Evolutionary conservation across 1,140 invertebrate species (phyloP).

Genomic region (Drusus annulatus): DNA sequence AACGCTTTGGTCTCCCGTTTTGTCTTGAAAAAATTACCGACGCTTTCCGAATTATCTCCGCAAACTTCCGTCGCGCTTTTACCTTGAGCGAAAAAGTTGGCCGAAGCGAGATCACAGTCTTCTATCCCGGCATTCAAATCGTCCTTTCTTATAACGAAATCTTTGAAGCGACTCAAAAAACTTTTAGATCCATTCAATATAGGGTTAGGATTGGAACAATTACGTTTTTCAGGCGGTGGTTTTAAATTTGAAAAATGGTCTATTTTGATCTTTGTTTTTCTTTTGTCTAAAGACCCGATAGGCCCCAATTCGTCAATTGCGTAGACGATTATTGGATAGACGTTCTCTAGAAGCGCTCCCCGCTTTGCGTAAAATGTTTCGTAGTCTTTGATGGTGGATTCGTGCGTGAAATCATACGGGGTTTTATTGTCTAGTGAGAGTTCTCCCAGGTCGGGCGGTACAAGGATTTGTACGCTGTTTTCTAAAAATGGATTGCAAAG

Average conservation of each 20-base stretch:
- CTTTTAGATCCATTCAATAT: background rate
- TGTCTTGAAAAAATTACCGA: constrained; percentile 11
- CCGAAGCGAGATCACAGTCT: constrained; percentile 16
- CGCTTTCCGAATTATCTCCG: constrained; percentile 7
- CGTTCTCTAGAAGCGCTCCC: constrained; percentile 63
- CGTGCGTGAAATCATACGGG: constrained; percentile 61
- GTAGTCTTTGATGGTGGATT: constrained; percentile 63
- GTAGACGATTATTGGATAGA: constrained; percentile 66
- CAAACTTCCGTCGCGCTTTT: background rate
- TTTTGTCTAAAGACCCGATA: background rate
- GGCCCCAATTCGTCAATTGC: constrained; percentile 63
- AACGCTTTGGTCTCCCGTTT: background rate
- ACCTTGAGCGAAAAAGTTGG: constrained; percentile 42
- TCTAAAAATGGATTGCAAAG: constrained; percentile 80
- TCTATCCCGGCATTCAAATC: constrained; percentile 5
- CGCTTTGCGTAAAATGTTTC: constrained; percentile 65
- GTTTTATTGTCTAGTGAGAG: constrained; percentile 64
- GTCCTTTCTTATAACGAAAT: constrained; percentile 15
- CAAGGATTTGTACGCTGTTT: constrained; percentile 81
- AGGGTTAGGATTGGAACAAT: background rate
- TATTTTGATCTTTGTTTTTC: constrained; percentile 15
- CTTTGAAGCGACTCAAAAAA: constrained; percentile 25
- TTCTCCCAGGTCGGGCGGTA: constrained; percentile 76
- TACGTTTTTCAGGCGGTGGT: background rate
- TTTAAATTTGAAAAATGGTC: constrained; percentile 10